Evolutionary conservation across 1,140 invertebrate species (phyloP).

Genomic region (Eumeta japonica): DNA sequence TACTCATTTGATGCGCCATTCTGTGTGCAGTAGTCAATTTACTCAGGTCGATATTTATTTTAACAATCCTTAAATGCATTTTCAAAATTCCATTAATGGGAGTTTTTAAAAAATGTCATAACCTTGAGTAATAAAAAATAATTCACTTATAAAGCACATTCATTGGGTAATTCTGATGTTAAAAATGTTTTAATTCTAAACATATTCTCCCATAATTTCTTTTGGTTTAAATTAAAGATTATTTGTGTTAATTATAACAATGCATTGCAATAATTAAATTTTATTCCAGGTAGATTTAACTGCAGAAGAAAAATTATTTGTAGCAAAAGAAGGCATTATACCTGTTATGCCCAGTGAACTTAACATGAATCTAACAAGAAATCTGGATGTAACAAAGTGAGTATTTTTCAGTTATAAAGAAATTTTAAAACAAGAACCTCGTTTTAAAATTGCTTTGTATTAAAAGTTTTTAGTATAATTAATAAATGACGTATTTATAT

Average conservation of each 20-base stretch:
- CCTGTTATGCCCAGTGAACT: constrained; percentile 23
- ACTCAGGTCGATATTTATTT: not conserved
- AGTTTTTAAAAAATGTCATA: no score
- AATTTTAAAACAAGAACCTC: no score
- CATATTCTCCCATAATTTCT: not conserved
- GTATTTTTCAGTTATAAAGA: no score
- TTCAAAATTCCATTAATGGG: no score
- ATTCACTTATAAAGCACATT: no score
- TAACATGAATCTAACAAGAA: constrained; percentile 13
- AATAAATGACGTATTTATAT: constrained; percentile 6
- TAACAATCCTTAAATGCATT: no score
- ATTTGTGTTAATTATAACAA: constrained; percentile 4
- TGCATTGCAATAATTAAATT: no score
- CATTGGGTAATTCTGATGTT: no score
- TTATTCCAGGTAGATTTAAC: constrained; percentile 38
- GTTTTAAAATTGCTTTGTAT: no score
- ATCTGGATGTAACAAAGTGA: no score
- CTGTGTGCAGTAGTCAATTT: constrained; percentile 19
- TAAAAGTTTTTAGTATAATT: constrained; percentile 11
- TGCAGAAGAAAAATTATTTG: constrained; percentile 39
- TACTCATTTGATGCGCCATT: constrained; percentile 39
- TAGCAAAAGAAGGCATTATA: constrained; percentile 30
- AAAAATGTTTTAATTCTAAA: no score
- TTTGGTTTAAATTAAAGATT: not conserved
- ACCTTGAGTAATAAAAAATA: no score